These are phyloP conservation scores for Pelosia muscerda DNA, from an alignment of 2,888 invertebrate genomes.

Conservation along the genomic window DNA sequence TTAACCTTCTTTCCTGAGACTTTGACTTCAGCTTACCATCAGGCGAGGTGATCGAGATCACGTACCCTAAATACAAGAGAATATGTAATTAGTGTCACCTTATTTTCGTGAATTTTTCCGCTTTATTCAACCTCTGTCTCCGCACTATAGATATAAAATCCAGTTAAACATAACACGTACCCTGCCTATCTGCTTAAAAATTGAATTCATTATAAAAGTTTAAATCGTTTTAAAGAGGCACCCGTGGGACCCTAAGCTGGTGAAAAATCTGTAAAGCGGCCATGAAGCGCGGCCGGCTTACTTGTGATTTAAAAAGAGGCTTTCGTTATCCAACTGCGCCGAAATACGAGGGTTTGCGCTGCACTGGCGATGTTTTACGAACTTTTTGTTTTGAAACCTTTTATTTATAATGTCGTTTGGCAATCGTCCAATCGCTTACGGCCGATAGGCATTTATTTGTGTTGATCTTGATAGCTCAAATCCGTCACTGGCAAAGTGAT, in stretches of 20 bases:
- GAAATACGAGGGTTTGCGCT: conserved; percentile 20
- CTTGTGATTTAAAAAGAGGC: conserved; percentile 53
- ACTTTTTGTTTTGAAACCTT: conserved; percentile 19
- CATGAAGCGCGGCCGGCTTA: conserved; percentile 49
- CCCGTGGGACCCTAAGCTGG: conserved; percentile 41
- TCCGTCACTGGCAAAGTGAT: conserved; percentile 6
- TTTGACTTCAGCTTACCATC: no score
- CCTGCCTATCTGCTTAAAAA: conserved; percentile 23
- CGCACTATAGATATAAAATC: neutral
- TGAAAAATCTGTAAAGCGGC: conserved; percentile 53
- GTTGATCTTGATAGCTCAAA: neutral
- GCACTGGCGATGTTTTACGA: conserved; percentile 22
- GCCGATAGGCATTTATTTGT: neutral
- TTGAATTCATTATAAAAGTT: conserved; percentile 41
- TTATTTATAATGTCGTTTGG: conserved; percentile 9
- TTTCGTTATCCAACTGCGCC: conserved; percentile 41
- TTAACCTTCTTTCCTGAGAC: no score
- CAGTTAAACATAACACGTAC: conserved; percentile 9
- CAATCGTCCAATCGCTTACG: conserved; percentile 9
- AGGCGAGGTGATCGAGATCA: no score
- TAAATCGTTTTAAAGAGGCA: conserved; percentile 34
- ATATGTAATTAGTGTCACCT: no score
- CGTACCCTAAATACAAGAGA: no score
- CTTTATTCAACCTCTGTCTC: neutral
- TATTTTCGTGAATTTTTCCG: no score